Base-by-base conservation (phyloP, 1,140 invertebrate species). In the Drosophila baimaii region DNA sequence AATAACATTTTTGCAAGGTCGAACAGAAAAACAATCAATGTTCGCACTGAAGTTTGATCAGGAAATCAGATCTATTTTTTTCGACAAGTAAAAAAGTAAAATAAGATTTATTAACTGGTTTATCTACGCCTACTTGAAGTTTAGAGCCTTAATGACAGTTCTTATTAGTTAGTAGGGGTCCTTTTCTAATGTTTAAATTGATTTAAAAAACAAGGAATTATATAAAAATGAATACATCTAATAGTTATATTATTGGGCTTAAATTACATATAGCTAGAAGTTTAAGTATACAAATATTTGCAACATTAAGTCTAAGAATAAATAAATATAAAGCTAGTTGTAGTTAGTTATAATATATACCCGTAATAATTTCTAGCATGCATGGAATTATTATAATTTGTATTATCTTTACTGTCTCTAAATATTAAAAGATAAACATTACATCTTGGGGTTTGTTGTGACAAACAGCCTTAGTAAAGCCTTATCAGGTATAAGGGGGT, bases 401-500 rank as follows among this genome's bases (percentile, higher is more conserved):
- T 15, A 21, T 21, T 33, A 52, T 52, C 49, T 52, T 33, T 52
- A 52, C 29, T 52, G 19, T 12, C 2, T 21, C n/a, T 0, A 33
- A 21, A 52, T 52, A 52, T 33, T 21, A 13, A 17, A 21, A 21
- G 29, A 33, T 17, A 52, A 52, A 52, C 17, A 52, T 52, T 52
- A 17, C 49, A 52, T 52, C 49, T 31, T 33, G 17, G 7, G 29
- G 3, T 5, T 19, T 21, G 7, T 33, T 52, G 6, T 15, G 29
- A 21, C 17, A 10, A 47, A 2, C 21, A 9, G 21, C 3, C 1
- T 10, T 25, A 25, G 23, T 25, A n/a, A 7, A 31, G 2, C 5
- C 17, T 29, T 51, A 31, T 51, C 49, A 33, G 2, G 13, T 8
- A 33, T 52, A 12, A 1, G 7, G 7, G 29, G 49, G 31, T 33